Percentiles rank a stretch among this genome's conserved stretches.
These are phyloP conservation scores for Megalops atlanticus DNA, from an alignment of 2,113 vertebrate species.

Conservation along the genomic window DNA sequence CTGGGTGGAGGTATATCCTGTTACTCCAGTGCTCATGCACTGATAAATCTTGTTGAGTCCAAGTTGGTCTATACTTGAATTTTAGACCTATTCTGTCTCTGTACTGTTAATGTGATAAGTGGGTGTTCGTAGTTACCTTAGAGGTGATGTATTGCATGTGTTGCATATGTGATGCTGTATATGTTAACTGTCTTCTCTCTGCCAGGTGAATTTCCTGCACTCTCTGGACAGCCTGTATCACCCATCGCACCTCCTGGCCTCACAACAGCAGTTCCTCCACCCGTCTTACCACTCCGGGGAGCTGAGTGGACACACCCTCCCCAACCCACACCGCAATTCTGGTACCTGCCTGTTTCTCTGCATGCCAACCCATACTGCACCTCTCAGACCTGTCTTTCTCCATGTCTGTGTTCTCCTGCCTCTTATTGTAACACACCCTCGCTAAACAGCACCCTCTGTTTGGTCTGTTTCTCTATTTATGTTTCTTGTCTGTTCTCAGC, in stretches of 20 bases:
- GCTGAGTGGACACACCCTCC: slow-evolving; percentile 88
- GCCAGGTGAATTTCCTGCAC: slow-evolving; percentile 90
- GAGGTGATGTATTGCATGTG: background rate
- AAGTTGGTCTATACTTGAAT: no score
- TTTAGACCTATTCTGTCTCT: background rate
- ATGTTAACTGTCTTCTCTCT: slow-evolving; percentile 6
- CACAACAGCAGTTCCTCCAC: slow-evolving; percentile 94
- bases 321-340: slow-evolving; percentile 85
- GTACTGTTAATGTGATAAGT: background rate
- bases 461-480: background rate
- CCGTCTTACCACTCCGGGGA: slow-evolving; percentile 83
- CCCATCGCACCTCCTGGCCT: slow-evolving; percentile 88
- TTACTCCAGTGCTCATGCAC: no score
- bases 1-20: no score
- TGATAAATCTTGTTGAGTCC: no score
- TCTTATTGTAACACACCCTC: background rate
- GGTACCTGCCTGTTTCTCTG: slow-evolving; percentile 62
- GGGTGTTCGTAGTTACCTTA: background rate
- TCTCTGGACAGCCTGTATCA: slow-evolving; percentile 84
- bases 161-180: background rate
- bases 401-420: background rate
- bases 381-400: slow-evolving; percentile 74
- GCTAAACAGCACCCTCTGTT: no score
- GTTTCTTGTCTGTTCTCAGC: background rate
- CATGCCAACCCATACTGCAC: slow-evolving; percentile 79